phyloP scores from a whole-genome alignment of 2,888 invertebrate species.

The Cyaniris semiargus region DNA sequence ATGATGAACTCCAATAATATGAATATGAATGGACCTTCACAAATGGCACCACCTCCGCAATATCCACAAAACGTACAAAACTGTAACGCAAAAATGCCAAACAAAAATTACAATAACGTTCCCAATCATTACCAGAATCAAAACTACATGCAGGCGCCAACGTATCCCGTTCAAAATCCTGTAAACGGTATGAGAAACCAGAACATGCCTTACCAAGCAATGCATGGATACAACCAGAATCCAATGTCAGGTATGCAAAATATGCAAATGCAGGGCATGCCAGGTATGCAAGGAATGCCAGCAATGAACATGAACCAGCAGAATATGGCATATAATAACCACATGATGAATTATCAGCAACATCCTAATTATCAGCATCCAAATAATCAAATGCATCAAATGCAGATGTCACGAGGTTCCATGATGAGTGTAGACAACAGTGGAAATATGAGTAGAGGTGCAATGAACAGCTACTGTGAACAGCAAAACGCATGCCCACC shows the following conservation, averaged over 20 bases:
- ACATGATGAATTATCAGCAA: constrained; percentile 64
- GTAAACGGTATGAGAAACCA: constrained; percentile 58
- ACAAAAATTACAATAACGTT: constrained; percentile 58
- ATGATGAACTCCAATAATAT: constrained; percentile 57
- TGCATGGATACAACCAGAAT: constrained; percentile 65
- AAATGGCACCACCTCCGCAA: constrained; percentile 49
- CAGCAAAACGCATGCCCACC: constrained; percentile 57
- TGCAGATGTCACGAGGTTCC: constrained; percentile 73
- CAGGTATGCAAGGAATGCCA: constrained; percentile 55
- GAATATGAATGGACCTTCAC: constrained; percentile 52
- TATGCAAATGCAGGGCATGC: constrained; percentile 59
- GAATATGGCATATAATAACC: constrained; percentile 58
- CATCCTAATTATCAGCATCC: constrained; percentile 59
- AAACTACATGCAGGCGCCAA: constrained; percentile 60
- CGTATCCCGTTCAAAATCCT: constrained; percentile 63
- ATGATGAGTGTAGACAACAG: constrained; percentile 75
- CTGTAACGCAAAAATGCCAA: constrained; percentile 59
- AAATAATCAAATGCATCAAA: constrained; percentile 62
- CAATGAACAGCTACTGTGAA: constrained; percentile 67
- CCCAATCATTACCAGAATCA: constrained; percentile 67
- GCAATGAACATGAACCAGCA: constrained; percentile 57
- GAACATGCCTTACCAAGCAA: constrained; percentile 67
- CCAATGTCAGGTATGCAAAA: constrained; percentile 54
- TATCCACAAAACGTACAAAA: constrained; percentile 58
- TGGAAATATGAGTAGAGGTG: constrained; percentile 66